Percentiles rank a stretch among this genome's conserved stretches.
Conservation (phyloP, 2,113 vertebrate genomes). For the Microtus oregoni region DNA sequence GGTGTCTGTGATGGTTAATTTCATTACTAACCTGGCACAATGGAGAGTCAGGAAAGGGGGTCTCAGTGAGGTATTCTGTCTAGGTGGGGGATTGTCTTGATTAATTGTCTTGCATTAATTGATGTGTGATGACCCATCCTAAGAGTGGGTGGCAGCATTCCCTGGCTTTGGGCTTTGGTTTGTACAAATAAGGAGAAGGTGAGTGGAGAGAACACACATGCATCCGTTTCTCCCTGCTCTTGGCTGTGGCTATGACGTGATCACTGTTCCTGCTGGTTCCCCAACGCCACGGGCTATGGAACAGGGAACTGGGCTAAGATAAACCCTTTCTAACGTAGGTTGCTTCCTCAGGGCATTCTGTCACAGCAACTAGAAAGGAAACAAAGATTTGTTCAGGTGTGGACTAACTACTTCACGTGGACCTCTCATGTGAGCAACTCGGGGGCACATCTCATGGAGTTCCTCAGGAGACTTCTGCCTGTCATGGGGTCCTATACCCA, state of each 20-base stretch:
- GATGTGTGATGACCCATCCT: not conserved
- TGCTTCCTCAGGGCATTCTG: not conserved
- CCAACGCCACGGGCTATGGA: not conserved
- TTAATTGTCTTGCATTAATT: not conserved
- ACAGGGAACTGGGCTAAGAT: not conserved
- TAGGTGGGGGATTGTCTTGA: not conserved
- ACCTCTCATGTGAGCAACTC: not conserved
- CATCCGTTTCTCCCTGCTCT: not conserved
- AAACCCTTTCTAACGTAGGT: not conserved
- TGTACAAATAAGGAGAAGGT: not conserved
- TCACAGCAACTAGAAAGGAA: not conserved
- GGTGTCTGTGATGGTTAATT: not conserved
- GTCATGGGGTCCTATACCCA: not conserved
- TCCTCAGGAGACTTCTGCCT: not conserved
- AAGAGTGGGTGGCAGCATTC: not conserved
- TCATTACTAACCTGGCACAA: not conserved
- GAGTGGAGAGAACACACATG: not conserved
- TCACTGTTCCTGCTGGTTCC: not conserved
- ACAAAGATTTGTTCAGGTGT: not conserved
- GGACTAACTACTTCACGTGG: not conserved
- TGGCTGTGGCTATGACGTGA: not conserved
- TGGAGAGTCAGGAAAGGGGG: not conserved
- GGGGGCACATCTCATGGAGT: not conserved
- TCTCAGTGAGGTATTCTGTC: not conserved
- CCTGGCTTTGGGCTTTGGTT: not conserved